phyloP scores from a whole-genome alignment of 23 tunicate species.

The Botrylloides violaceus region DNA sequence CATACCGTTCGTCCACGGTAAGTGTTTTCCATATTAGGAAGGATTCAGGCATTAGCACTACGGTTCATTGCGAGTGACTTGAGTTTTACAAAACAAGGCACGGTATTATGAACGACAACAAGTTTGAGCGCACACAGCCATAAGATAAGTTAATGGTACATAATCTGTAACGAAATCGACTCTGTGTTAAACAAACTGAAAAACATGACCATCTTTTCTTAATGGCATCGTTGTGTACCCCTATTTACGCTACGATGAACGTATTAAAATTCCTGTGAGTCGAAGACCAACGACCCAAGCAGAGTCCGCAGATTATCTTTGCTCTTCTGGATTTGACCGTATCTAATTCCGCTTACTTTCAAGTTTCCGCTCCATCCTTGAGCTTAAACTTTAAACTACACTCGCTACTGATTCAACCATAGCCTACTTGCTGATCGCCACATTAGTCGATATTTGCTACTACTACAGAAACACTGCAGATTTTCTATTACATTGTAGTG shows the following conservation, averaged over 20 bases:
- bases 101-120: slow-evolving; percentile 1
- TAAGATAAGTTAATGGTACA: neutral
- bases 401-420: too few relatives aligned
- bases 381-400: too few relatives aligned
- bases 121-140: neutral
- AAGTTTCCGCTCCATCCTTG: neutral
- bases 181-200: neutral
- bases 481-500: too few relatives aligned
- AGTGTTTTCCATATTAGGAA: neutral
- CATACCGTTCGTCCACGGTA: too few relatives aligned
- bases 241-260: neutral
- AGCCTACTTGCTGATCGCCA: too few relatives aligned
- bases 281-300: neutral
- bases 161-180: neutral
- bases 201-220: neutral
- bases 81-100: neutral
- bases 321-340: neutral
- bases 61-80: neutral
- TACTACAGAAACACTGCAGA: too few relatives aligned
- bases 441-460: too few relatives aligned
- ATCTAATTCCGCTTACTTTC: neutral
- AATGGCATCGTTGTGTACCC: neutral
- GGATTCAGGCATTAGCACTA: neutral
- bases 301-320: neutral
- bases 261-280: neutral